phyloP scores from a whole-genome alignment of 92 coral and sea anemone species.

The Heteractis magnifica region DNA sequence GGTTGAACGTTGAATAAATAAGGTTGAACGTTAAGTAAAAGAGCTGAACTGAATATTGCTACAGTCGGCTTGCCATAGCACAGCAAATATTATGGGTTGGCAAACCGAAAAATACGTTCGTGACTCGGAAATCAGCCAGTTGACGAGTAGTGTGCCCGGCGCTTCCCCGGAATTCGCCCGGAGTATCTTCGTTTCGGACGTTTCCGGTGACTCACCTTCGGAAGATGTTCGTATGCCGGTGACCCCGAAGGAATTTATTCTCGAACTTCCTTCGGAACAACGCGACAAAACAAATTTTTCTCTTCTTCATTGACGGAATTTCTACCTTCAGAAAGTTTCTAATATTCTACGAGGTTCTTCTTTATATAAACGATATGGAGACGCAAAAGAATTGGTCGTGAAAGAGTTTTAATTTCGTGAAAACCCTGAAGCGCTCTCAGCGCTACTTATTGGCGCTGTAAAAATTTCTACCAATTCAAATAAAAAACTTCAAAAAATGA shows the following conservation, averaged over 20 bases:
- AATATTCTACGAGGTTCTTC: background rate
- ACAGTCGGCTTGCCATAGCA: too few relatives aligned
- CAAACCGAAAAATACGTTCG: too few relatives aligned
- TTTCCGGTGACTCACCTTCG: slow-evolving; percentile 1
- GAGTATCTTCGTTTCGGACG: background rate
- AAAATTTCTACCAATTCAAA: background rate
- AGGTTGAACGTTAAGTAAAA: too few relatives aligned
- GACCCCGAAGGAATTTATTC: background rate
- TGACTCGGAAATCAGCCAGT: too few relatives aligned
- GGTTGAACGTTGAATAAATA: too few relatives aligned
- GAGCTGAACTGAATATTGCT: too few relatives aligned
- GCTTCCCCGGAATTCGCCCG: background rate
- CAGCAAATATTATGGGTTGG: too few relatives aligned
- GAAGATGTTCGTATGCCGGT: background rate
- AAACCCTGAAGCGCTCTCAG: background rate
- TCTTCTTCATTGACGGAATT: background rate
- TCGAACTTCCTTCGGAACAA: background rate
- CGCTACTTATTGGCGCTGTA: background rate
- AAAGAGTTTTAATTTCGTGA: background rate
- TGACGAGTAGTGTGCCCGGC: too few relatives aligned
- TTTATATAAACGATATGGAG: background rate
- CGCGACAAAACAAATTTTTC: background rate
- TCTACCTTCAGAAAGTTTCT: background rate
- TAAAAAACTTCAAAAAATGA: background rate
- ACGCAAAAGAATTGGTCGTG: background rate